Evolutionary conservation across 2,113 vertebrate species (phyloP).

Genomic region (Gasterosteus aculeatus): DNA sequence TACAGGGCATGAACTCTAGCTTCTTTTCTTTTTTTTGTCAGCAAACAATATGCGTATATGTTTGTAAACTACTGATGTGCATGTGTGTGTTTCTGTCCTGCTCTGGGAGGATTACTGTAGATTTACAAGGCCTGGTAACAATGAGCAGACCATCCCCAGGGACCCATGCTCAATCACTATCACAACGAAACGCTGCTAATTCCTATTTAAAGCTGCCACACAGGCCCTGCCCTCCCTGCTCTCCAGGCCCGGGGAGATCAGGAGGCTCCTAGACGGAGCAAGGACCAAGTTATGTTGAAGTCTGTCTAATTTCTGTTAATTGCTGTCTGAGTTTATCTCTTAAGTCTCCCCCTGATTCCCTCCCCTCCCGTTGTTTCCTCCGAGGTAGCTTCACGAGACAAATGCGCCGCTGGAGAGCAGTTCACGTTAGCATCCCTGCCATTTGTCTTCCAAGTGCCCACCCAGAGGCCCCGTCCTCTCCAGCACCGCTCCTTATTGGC

Average conservation of each 20-base stretch:
- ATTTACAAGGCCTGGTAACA: constrained; percentile 77
- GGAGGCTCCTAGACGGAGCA: constrained; percentile 5
- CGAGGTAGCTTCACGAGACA: constrained; percentile 39
- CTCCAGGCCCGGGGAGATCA: constrained; percentile 29
- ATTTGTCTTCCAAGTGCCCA: constrained; percentile 64
- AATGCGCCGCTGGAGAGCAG: constrained; percentile 47
- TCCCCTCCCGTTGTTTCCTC: constrained; percentile 14
- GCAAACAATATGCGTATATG: not conserved
- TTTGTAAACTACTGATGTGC: constrained; percentile 13
- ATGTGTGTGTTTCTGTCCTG: constrained; percentile 50
- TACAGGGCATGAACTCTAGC: not conserved
- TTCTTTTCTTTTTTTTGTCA: not conserved
- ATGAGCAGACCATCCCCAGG: constrained; percentile 66
- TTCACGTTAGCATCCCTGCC: constrained; percentile 41
- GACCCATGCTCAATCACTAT: constrained; percentile 74
- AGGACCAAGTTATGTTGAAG: constrained; percentile 22
- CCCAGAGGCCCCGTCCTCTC: constrained; percentile 56
- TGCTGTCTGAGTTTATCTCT: constrained; percentile 35
- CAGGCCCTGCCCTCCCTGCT: constrained; percentile 60
- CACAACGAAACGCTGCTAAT: constrained; percentile 78
- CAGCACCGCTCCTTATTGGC: constrained; percentile 40
- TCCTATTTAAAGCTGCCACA: constrained; percentile 74
- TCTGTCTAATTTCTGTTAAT: constrained; percentile 34
- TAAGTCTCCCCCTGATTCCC: constrained; percentile 24
- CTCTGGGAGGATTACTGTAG: constrained; percentile 75